Evolutionary conservation across 2,113 vertebrate genomes (phyloP).

Genomic region (Larimichthys crocea): DNA sequence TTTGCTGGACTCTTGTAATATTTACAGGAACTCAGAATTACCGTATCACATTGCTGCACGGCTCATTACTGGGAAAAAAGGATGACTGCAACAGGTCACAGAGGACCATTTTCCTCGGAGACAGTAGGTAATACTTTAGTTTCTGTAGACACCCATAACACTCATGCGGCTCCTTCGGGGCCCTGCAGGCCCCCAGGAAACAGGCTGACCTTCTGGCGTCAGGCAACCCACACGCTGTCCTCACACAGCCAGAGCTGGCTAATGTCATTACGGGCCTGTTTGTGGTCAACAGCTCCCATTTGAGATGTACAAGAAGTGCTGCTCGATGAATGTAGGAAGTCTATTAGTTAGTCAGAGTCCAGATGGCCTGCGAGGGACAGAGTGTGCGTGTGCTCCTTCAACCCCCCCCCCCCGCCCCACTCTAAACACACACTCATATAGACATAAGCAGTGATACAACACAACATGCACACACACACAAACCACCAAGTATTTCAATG

Average conservation of each 20-base stretch:
- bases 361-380: slow-evolving; percentile 82
- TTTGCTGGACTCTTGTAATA: not conserved
- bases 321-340: slow-evolving; percentile 82
- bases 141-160: slow-evolving; percentile 41
- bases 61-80: not conserved
- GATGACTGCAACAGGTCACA: slow-evolving; percentile 11
- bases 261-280: slow-evolving; percentile 82
- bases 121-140: slow-evolving; percentile 34
- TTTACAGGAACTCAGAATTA: not conserved
- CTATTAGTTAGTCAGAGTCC: slow-evolving; percentile 82
- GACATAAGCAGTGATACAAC: slow-evolving; percentile 52
- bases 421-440: slow-evolving; percentile 64
- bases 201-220: slow-evolving; percentile 83
- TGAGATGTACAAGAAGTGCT: slow-evolving; percentile 71
- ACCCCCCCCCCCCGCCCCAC: slow-evolving; percentile 30
- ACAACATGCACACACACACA: slow-evolving; percentile 60
- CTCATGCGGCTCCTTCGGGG: slow-evolving; percentile 50
- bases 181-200: slow-evolving; percentile 77
- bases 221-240: slow-evolving; percentile 80
- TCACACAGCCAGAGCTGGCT: slow-evolving; percentile 75
- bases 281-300: slow-evolving; percentile 78
- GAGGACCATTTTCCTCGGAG: slow-evolving; percentile 18
- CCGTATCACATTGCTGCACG: not conserved
- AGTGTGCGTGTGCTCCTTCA: slow-evolving; percentile 72
- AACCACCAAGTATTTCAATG: too few relatives aligned